phyloP scores from a whole-genome alignment of 2,888 invertebrate species.

The Hedya salicella region DNA sequence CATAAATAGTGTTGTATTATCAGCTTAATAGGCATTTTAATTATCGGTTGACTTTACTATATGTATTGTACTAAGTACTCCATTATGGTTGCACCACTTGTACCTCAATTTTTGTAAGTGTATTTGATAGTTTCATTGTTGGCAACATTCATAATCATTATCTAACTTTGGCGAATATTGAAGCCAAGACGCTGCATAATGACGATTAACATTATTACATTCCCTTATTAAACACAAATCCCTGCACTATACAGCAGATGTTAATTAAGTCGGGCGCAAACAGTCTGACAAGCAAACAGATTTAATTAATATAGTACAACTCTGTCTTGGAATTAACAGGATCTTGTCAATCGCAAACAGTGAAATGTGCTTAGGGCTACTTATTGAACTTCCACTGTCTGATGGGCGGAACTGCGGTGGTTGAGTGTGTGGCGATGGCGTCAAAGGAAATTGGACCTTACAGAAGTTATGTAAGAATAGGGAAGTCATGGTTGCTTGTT shows the following conservation, averaged over 20 bases:
- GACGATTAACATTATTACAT: constrained; percentile 36
- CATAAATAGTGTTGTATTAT: too few relatives aligned
- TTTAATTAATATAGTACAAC: constrained; percentile 77
- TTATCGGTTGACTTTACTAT: too few relatives aligned
- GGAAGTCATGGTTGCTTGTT: constrained; percentile 19
- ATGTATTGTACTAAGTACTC: too few relatives aligned
- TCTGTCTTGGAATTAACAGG: constrained; percentile 68
- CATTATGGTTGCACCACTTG: too few relatives aligned
- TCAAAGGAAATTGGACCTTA: constrained; percentile 22
- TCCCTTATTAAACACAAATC: constrained; percentile 36
- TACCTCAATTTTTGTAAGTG: too few relatives aligned
- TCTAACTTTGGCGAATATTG: constrained; percentile 7
- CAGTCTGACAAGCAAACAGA: constrained; percentile 75
- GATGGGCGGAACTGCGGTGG: constrained; percentile 3
- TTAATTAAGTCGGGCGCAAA: constrained; percentile 77
- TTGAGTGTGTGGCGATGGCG: not conserved
- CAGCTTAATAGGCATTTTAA: too few relatives aligned
- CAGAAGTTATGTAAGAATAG: constrained; percentile 4
- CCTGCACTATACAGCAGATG: constrained; percentile 57
- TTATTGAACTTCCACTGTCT: constrained; percentile 41
- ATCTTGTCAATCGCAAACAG: constrained; percentile 68
- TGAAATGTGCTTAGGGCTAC: constrained; percentile 43
- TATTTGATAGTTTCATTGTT: not conserved
- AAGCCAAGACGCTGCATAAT: constrained; percentile 26
- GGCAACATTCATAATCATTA: constrained; percentile 6